A percentile compares a stretch with the other conserved stretches of the same genome.
Evolutionary conservation across 2,113 vertebrate species (phyloP).

Genomic region (Alouatta palliata): DNA sequence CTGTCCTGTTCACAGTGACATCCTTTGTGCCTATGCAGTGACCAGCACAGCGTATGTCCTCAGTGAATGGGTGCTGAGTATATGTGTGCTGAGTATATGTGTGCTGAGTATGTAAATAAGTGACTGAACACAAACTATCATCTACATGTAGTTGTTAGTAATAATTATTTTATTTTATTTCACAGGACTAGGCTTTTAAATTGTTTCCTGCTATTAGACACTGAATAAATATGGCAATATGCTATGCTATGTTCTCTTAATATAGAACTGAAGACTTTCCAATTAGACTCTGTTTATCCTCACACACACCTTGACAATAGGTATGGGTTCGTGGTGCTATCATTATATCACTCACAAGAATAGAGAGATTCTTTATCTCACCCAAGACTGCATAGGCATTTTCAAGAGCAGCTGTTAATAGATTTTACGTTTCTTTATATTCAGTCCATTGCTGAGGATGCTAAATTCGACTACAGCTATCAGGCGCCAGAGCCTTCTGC

Average conservation of each 20-base stretch:
- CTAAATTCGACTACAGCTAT: constrained; percentile 64
- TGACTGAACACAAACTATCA: not conserved
- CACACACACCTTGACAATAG: not conserved
- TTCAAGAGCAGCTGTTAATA: constrained; percentile 56
- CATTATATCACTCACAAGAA: not conserved
- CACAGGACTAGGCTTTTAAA: not conserved
- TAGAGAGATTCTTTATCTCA: constrained; percentile 29
- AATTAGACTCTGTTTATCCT: not conserved
- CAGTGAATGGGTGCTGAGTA: not conserved
- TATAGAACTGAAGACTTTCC: not conserved
- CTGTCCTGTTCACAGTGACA: not conserved
- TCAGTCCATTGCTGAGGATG: constrained; percentile 40
- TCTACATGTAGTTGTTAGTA: not conserved
- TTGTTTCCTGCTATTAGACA: not conserved
- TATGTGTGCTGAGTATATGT: not conserved
- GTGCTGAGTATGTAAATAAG: not conserved
- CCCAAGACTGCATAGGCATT: not conserved
- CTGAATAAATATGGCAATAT: not conserved
- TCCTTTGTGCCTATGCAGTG: not conserved
- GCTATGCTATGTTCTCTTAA: not conserved
- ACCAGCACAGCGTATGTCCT: not conserved
- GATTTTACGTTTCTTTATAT: constrained; percentile 61
- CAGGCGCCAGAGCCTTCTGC: constrained; percentile 41
- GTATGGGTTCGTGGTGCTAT: not conserved
- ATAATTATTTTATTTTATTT: not conserved